A percentile compares a stretch with the other conserved stretches of the same genome.
Evolutionary conservation across 30 jellyfish, hydroid and myxozoan genomes (phyloP).

Genomic region (Chrysaora quinquecirrha): DNA sequence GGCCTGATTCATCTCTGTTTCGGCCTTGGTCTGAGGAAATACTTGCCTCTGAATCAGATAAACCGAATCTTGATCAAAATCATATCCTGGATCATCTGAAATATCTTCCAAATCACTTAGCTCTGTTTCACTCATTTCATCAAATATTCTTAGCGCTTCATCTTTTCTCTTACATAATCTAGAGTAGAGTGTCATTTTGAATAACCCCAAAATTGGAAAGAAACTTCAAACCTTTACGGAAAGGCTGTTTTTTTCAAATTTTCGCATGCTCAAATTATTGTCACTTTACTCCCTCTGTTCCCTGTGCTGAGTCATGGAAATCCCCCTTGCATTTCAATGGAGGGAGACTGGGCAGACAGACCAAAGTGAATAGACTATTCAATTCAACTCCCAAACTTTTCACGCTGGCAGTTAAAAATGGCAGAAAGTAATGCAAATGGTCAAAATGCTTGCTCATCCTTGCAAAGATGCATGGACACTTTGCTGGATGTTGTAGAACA

Average conservation of each 20-base stretch:
- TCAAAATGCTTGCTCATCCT: too few species aligned
- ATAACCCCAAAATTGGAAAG: neutral
- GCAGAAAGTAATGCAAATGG: neutral
- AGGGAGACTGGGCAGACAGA: too few species aligned
- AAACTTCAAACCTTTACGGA: neutral
- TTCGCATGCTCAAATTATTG: neutral
- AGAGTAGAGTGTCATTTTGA: neutral
- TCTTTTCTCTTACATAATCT: neutral
- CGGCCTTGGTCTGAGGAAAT: neutral
- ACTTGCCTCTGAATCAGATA: neutral
- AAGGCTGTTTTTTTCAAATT: neutral
- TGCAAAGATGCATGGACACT: too few species aligned
- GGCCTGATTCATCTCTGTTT: neutral
- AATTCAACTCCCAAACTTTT: too few species aligned
- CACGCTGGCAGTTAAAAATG: neutral
- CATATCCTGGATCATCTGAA: neutral
- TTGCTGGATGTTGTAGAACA: too few species aligned
- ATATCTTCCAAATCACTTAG: neutral
- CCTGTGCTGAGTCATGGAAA: neutral
- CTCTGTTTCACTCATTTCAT: neutral
- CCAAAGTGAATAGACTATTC: too few species aligned
- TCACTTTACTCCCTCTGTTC: neutral
- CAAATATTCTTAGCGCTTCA: neutral
- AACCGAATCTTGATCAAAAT: neutral
- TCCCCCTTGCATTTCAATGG: neutral